These are phyloP conservation scores for Acrobasis suavella DNA, from an alignment of 2,888 invertebrate species.

Conservation along the genomic window DNA sequence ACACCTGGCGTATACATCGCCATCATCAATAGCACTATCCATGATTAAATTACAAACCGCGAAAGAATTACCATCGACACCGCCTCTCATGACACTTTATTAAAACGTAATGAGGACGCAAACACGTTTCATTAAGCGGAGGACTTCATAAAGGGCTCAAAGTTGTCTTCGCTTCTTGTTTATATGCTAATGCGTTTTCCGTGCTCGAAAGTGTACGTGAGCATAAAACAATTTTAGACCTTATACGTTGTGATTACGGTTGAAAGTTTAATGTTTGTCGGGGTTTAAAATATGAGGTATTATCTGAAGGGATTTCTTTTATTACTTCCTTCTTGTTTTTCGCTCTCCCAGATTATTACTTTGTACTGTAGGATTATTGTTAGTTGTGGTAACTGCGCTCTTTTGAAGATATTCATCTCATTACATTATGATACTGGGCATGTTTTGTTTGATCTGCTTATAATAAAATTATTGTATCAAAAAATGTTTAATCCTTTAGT, in stretches of 20 bases:
- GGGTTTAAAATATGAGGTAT: conserved; percentile 23
- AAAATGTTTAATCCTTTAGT: too few relatives aligned
- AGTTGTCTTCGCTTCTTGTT: conserved; percentile 54
- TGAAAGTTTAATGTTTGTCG: conserved; percentile 4
- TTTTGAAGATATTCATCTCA: neutral
- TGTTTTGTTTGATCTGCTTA: neutral
- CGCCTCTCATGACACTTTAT: conserved; percentile 33
- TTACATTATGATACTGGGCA: neutral
- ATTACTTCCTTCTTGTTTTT: conserved; percentile 32
- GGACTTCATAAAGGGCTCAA: conserved; percentile 44
- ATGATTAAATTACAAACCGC: neutral
- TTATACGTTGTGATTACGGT: conserved; percentile 20
- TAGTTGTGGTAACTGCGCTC: neutral
- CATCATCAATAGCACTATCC: neutral
- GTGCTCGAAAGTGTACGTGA: conserved; percentile 36
- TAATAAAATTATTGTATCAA: neutral
- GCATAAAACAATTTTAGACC: conserved; percentile 29
- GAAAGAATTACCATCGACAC: conserved; percentile 2
- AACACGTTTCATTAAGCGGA: conserved; percentile 56
- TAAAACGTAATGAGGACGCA: conserved; percentile 46
- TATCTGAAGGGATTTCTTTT: conserved; percentile 33
- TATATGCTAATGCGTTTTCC: conserved; percentile 63
- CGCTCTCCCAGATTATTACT: conserved; percentile 7
- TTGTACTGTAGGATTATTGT: conserved; percentile 4
- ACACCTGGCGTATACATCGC: too few relatives aligned